Percentiles rank a stretch among this genome's conserved stretches.
phyloP scores from a whole-genome alignment of 2,797 vertebrate genomes.

The Paramormyrops hopkinsi region DNA sequence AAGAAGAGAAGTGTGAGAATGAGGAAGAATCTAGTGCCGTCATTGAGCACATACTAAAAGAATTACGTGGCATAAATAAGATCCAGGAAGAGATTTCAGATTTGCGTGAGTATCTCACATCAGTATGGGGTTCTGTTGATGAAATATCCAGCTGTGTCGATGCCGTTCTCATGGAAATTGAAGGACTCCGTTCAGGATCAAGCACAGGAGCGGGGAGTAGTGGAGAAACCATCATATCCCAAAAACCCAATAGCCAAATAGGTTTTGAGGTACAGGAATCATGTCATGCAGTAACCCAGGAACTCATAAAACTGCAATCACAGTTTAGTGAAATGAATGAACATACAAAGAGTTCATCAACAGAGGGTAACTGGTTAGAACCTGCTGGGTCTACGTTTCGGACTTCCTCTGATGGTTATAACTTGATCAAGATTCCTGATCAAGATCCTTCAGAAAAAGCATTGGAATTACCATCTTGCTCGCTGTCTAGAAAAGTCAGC shows the following conservation, averaged over 20 bases:
- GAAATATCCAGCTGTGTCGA: constrained; percentile 73
- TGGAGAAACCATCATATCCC: constrained; percentile 32
- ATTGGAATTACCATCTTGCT: constrained; percentile 49
- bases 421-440: constrained; percentile 35
- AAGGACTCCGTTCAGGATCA: constrained; percentile 60
- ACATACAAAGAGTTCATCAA: constrained; percentile 55
- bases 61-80: constrained; percentile 68
- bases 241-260: constrained; percentile 51
- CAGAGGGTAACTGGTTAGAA: constrained; percentile 26
- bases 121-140: constrained; percentile 69
- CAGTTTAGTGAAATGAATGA: constrained; percentile 61
- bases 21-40: constrained; percentile 63
- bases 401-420: constrained; percentile 35
- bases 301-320: constrained; percentile 57
- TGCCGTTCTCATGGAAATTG: constrained; percentile 66
- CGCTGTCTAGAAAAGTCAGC: constrained; percentile 46
- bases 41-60: constrained; percentile 70
- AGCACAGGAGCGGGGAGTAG: constrained; percentile 50
- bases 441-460: constrained; percentile 49
- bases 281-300: constrained; percentile 31
- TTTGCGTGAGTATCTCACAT: constrained; percentile 64
- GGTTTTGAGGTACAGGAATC: constrained; percentile 26
- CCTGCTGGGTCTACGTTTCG: background rate
- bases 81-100: constrained; percentile 74
- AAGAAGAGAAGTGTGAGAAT: constrained; percentile 44